Evolutionary conservation across 2,113 vertebrate genomes (phyloP).

Genomic region (Cryptomyrus ogoouensis): DNA sequence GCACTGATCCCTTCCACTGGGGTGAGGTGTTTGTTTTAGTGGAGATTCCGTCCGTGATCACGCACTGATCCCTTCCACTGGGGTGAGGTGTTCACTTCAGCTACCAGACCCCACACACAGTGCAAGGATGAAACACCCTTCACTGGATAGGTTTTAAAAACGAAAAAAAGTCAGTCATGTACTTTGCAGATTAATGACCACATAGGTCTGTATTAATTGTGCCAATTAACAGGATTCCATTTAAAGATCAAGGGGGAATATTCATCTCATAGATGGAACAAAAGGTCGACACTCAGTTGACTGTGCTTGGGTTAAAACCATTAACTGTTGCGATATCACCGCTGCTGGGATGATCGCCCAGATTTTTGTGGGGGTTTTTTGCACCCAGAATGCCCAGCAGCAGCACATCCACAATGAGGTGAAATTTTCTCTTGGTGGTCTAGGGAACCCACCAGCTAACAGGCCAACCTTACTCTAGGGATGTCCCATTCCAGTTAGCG

Average conservation of each 20-base stretch:
- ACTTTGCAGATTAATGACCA: background rate
- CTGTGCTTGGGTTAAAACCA: background rate
- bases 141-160: background rate
- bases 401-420: background rate
- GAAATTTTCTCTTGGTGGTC: background rate
- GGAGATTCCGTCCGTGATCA: background rate
- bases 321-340: background rate
- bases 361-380: background rate
- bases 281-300: background rate
- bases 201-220: background rate
- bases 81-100: background rate
- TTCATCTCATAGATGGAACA: background rate
- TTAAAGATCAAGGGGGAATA: background rate
- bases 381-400: background rate
- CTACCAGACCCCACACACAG: background rate
- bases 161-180: background rate
- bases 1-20: background rate
- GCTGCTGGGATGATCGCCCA: background rate
- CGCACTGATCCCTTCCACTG: background rate
- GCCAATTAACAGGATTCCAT: background rate
- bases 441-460: background rate
- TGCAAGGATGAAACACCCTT: background rate
- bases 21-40: background rate
- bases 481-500: background rate
- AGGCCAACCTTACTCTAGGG: background rate